Evolutionary conservation across 2,113 vertebrate genomes (phyloP).

Genomic region (Ictalurus furcatus): DNA sequence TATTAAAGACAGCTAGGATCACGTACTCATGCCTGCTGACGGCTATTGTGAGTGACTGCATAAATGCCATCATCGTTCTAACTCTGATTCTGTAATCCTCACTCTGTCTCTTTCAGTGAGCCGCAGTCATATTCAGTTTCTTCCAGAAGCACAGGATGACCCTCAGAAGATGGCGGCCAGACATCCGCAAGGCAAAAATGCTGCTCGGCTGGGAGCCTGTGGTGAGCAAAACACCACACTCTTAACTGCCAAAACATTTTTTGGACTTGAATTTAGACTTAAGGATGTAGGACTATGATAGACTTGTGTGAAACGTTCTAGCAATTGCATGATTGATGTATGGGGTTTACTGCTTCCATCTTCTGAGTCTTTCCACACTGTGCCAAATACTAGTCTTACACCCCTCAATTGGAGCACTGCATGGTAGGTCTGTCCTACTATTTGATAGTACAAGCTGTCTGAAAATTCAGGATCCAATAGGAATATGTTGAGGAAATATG

Average conservation of each 20-base stretch:
- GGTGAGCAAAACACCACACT: constrained; percentile 72
- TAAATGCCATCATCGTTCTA: neutral
- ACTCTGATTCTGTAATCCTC: neutral
- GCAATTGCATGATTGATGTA: neutral
- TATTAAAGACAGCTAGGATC: neutral
- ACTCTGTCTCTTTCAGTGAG: constrained; percentile 68
- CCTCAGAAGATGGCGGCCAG: constrained; percentile 93
- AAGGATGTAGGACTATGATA: neutral
- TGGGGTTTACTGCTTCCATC: neutral
- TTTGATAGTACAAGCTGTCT: neutral
- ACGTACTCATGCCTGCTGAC: neutral
- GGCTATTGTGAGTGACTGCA: neutral
- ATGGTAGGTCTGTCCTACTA: neutral
- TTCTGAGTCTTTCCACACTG: neutral
- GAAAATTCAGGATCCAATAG: neutral
- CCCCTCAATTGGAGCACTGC: neutral
- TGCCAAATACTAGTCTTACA: neutral
- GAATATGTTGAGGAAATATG: neutral
- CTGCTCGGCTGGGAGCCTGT: constrained; percentile 96
- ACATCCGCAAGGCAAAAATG: constrained; percentile 93
- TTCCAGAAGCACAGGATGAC: constrained; percentile 97
- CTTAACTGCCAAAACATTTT: neutral
- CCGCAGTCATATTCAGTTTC: constrained; percentile 94
- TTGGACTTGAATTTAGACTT: neutral
- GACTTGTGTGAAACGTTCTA: neutral